Base-by-base conservation (phyloP, 1,140 invertebrate genomes). In the Mactra quadrangularis region DNA sequence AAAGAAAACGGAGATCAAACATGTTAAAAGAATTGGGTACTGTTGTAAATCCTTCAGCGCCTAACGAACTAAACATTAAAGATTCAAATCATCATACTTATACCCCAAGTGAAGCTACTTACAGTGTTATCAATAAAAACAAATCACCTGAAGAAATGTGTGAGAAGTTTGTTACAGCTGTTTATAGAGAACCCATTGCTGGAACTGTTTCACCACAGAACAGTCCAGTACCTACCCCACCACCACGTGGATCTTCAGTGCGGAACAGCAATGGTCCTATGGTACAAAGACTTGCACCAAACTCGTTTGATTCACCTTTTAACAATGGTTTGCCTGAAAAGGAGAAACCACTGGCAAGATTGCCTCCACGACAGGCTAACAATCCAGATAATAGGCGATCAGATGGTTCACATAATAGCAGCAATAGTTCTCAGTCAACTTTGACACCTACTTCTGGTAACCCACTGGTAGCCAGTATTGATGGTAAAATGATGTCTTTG, bases 401-500 rank as follows among this genome's bases (percentile, higher is more conserved):
- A 15, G 79, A 86, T 15, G 87, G 87, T 0, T 90, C 89, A 2
- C 87, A 86, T 45, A 75, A 86, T 27, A 90, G 89, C 52, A 87
- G 84, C 66, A 87, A 85, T 59, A 89, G 88, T 47, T 89, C 89
- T 0, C 87, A 85, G 38, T 91, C 90, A 4, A 90, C 87, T 7
- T 53, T 90, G 25, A 89, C 90, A 0, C 88, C 89, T 19, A 88
- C 87, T 2, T 88, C 90, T 13, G 90, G 52, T 17, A 64, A 68
- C 22, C 77, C 87, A 15, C 77, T 91, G 0, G 87, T 89, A 6
- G 90, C 88, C 19, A 90, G 88, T 68, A 91, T 91, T 45, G 90
- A 91, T 74, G 90, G 90, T 13, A 89, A 89, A 66, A 89, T 87
- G 52, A 91, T 91, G 90, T 91, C 88, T 15, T 75, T 91, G 11